Evolutionary conservation across 1,140 invertebrate species (phyloP), one percentile per base, ranked within the genome.

Genomic region (Bathynomus jamesi): DNA sequence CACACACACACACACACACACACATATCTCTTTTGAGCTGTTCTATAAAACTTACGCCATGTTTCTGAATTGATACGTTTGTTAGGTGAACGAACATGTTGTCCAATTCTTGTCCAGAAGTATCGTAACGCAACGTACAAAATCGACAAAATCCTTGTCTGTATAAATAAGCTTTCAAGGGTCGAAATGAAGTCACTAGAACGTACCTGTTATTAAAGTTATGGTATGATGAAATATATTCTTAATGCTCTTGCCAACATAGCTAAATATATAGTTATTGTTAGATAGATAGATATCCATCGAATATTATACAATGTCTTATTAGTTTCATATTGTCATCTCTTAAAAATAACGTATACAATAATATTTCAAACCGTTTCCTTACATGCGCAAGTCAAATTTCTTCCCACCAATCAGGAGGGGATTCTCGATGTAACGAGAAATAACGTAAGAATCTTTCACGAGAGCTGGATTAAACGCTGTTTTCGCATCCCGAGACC

Each of bases 361-460:
- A n/a, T n/a, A n/a, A n/a, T n/a, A n/a, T n/a, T n/a, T n/a, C n/a
- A n/a, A n/a, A n/a, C n/a, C n/a, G n/a, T 17, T 30, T 17, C 72
- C 76, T 69, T 65, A 76, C 73, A 89, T 80, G 40, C 93, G 85
- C 13, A 95, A 83, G 83, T 95, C 93, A 82, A 95, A 95, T 83
- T 95, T 95, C 78, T 92, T 91, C 0, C 92, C 91, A 69, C 94
- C 92, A 70, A 95, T 94, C 21, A 94, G 81, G 17, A 95, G 81
- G 3, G 93, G 93, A 83, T 92, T 92, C 64, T 90, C 86, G 62
- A 95, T 88, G 79, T 95, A 95, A 79, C 83, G 70, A 86, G 92
- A 94, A 78, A 95, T 95, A 4, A 95, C 92, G 81, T 95, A 95
- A 60, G 91, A 91, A 83, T 95, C 93, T 83, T 94, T 94, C n/a